Base-by-base conservation (phyloP, 2,888 invertebrate genomes). In the Stenotaenia linearis region DNA sequence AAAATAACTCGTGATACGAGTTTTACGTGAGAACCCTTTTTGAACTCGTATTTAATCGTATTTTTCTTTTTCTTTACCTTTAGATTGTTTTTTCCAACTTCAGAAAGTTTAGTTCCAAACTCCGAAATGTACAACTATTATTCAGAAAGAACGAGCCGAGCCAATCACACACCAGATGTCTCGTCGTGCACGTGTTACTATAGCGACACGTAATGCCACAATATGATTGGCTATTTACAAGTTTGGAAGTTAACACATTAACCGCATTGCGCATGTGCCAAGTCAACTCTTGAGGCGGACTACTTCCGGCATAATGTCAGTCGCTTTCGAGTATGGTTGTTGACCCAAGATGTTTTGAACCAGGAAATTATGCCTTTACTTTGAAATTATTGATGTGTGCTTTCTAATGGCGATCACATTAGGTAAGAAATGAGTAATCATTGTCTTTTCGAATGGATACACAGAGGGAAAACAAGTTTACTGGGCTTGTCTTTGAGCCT, bases 81-180 rank as follows among this genome's bases (percentile, higher is more conserved):
- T 77, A 37, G 40, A 77, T 35, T 35, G 12, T 77, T 25, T 35
- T 32, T 12, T n/a, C 6, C 77, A 35, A 40, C 37, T 37, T 77
- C 35, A 77, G 35, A 77, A 77, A 32, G 21, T 77, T 35, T 32
- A 35, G 77, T 35, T 40, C 32, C 23, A 21, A 56, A 56, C 56
- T 56, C 56, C 56, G 56, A 56, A 56, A 56, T 56, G 56, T 56
- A 21, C 56, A 56, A n/a, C 56, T 18, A 56, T 56, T 56, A 40
- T 75, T 35, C 77, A 40, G 37, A 77, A 77, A 77, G 77, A 77
- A 77, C 77, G 77, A 37, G 77, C 77, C 40, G 77, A 77, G 77
- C 77, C 23, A 77, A n/a, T 25, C 37, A 23, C 18, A 40, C 77
- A 40, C 37, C 21, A 23, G 77, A 77, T 32, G 77, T 32, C 77